These are phyloP conservation scores for Chloroclystis v-ata DNA, from an alignment of 2,888 invertebrate species.

Conservation along the genomic window DNA sequence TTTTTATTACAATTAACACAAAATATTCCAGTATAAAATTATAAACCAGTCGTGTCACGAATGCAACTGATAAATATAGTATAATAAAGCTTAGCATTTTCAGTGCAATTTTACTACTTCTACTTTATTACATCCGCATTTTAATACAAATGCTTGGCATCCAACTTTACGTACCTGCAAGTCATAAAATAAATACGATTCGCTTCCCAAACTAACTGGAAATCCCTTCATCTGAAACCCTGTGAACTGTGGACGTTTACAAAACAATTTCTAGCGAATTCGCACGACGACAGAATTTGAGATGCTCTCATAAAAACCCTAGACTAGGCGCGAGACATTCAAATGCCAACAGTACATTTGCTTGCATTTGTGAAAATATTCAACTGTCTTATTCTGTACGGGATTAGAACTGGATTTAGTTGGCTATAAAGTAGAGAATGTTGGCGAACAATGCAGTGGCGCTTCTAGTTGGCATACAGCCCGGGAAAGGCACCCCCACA, in stretches of 20 bases:
- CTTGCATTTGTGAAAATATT: conserved; percentile 22
- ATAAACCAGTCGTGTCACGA: too few species aligned
- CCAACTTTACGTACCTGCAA: conserved; percentile 8
- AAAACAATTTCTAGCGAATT: conserved; percentile 48
- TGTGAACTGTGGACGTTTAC: conserved; percentile 29
- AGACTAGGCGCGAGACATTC: conserved; percentile 68
- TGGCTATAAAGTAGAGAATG: conserved; percentile 34
- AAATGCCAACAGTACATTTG: conserved; percentile 41
- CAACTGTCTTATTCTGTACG: conserved; percentile 38
- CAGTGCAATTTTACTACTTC: conserved; percentile 13
- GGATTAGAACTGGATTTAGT: conserved; percentile 33
- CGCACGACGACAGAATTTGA: conserved; percentile 53
- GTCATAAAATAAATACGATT: conserved; percentile 8
- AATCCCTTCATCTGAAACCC: conserved; percentile 30
- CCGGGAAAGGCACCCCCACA: conserved; percentile 55
- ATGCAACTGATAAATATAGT: not conserved
- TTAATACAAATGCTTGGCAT: conserved; percentile 15
- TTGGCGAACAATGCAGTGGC: conserved; percentile 63
- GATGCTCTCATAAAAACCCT: conserved; percentile 64
- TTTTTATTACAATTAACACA: too few species aligned
- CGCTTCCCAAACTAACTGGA: conserved; percentile 12
- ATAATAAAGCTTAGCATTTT: conserved; percentile 11
- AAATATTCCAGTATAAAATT: too few species aligned
- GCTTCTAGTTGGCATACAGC: conserved; percentile 69
- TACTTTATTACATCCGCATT: conserved; percentile 15